Evolutionary conservation across 2,113 vertebrate species (phyloP).

Genomic region (Elaphurus davidianus): DNA sequence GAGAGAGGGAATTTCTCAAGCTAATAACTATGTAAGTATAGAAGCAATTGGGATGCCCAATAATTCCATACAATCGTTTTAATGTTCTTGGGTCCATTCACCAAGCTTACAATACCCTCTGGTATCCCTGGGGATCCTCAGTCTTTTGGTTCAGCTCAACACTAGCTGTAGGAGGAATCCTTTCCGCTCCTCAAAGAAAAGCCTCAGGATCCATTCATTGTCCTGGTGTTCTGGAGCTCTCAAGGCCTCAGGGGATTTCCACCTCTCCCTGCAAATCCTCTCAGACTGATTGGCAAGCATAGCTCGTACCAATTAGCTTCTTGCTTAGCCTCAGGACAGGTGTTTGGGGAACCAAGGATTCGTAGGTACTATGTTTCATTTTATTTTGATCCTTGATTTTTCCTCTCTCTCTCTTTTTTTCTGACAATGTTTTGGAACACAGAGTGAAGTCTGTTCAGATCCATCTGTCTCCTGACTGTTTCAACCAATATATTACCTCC

Average conservation of each 20-base stretch:
- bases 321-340: slow-evolving; percentile 42
- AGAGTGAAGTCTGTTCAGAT: not conserved
- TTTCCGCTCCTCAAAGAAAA: not conserved
- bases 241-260: not conserved
- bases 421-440: not conserved
- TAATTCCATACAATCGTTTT: not conserved
- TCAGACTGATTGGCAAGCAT: slow-evolving; percentile 13
- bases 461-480: not conserved
- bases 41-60: not conserved
- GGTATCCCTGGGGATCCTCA: not conserved
- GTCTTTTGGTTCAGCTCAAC: not conserved
- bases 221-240: not conserved
- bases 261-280: slow-evolving; percentile 22
- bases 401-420: not conserved
- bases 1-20: not conserved
- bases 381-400: not conserved
- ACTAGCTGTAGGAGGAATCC: not conserved
- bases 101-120: not conserved
- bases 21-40: not conserved
- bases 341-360: not conserved
- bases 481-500: not conserved
- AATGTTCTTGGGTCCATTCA: not conserved
- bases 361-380: not conserved
- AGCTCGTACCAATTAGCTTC: slow-evolving; percentile 23
- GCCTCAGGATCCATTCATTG: not conserved